Conservation (phyloP, 2,888 invertebrate genomes). For the Drosophila tanythrix region DNA sequence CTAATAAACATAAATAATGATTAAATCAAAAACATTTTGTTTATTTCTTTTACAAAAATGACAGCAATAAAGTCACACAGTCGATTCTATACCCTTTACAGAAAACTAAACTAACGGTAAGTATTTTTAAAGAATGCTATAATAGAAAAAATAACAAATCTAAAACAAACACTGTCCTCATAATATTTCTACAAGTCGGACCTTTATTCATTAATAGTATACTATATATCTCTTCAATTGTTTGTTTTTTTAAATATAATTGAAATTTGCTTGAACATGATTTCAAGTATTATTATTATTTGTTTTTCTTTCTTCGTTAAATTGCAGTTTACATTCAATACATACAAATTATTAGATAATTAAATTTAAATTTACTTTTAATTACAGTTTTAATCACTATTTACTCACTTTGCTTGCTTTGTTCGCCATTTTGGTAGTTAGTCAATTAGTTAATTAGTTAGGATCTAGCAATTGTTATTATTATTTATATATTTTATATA, state of each 20-base stretch:
- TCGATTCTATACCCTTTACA: background rate
- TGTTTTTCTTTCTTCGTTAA: constrained; percentile 39
- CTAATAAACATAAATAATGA: constrained; percentile 72
- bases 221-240: constrained; percentile 31
- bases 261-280: constrained; percentile 75
- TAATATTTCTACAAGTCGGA: constrained; percentile 74
- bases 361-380: constrained; percentile 43
- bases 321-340: constrained; percentile 64
- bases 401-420: constrained; percentile 72
- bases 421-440: constrained; percentile 51
- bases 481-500: constrained; percentile 62
- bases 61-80: background rate
- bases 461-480: constrained; percentile 61
- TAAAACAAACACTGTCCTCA: constrained; percentile 25
- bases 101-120: background rate
- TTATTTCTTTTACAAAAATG: constrained; percentile 7
- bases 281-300: constrained; percentile 11
- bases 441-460: constrained; percentile 49
- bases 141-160: background rate
- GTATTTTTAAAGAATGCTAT: background rate
- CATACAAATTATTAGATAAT: constrained; percentile 49
- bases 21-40: constrained; percentile 29
- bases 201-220: constrained; percentile 63
- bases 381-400: constrained; percentile 57
- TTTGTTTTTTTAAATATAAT: constrained; percentile 52